Conservation (phyloP, 2,113 vertebrate species). For the Hymenochirus boettgeri region DNA sequence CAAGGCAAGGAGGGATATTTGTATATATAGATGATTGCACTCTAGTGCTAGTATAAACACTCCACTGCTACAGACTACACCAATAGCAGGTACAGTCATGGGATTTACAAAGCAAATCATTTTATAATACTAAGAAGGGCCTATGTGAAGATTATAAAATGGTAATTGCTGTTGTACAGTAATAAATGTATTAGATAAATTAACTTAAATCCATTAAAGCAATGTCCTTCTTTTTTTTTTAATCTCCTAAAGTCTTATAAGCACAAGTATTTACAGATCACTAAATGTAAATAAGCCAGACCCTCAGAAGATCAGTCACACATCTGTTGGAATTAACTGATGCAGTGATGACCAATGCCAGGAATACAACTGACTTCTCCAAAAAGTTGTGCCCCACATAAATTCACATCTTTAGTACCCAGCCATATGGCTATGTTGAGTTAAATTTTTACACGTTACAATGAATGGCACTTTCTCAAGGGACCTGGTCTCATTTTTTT, state of each 20-base stretch:
- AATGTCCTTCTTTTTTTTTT: no score
- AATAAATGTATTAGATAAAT: no score
- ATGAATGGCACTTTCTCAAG: slow-evolving; percentile 40
- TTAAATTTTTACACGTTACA: slow-evolving; percentile 41
- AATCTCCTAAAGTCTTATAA: not conserved
- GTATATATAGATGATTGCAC: no score
- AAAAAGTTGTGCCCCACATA: slow-evolving; percentile 30
- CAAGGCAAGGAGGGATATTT: no score
- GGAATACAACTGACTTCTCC: slow-evolving; percentile 23
- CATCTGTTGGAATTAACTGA: slow-evolving; percentile 13
- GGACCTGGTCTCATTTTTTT: slow-evolving; percentile 40
- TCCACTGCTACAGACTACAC: no score
- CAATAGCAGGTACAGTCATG: no score
- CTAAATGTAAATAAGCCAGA: not conserved
- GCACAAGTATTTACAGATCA: not conserved
- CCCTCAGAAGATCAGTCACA: not conserved
- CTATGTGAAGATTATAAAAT: no score
- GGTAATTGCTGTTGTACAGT: no score
- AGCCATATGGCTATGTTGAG: slow-evolving; percentile 40
- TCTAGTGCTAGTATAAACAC: no score
- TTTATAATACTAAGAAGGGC: no score
- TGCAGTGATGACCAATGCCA: slow-evolving; percentile 13
- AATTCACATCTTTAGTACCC: slow-evolving; percentile 30
- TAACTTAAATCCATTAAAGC: no score
- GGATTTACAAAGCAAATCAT: no score